These are phyloP conservation scores for Lepidurus packardi DNA, from an alignment of 1,140 invertebrate species.

Conservation along the genomic window DNA sequence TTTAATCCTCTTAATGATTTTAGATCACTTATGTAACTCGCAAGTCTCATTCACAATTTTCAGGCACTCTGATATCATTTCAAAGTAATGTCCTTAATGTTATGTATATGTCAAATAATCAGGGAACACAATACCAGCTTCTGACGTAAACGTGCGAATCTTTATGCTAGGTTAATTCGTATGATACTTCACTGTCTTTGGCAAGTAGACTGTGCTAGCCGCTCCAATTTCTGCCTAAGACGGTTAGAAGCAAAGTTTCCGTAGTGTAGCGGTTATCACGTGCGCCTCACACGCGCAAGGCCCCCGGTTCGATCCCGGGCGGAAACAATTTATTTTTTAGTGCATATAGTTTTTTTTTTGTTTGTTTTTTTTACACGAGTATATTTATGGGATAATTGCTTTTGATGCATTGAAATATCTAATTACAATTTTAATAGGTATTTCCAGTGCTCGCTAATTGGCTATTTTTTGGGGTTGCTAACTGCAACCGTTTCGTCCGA, in stretches of 20 bases:
- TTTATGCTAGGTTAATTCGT: no score
- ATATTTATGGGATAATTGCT: background rate
- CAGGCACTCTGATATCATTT: no score
- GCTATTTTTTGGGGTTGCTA: slow-evolving; percentile 92
- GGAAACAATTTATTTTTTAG: slow-evolving; percentile 47
- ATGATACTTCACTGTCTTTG: no score
- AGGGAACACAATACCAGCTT: no score
- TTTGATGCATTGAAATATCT: background rate
- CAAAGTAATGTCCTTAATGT: no score
- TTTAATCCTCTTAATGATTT: no score
- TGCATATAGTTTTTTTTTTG: background rate
- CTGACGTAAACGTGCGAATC: no score
- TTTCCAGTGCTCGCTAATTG: slow-evolving; percentile 96
- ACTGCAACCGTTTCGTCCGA: slow-evolving; percentile 95
- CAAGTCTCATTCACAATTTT: no score
- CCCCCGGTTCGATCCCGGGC: slow-evolving; percentile 58
- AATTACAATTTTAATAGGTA: slow-evolving; percentile 52
- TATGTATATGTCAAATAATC: no score
- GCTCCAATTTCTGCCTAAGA: no score
- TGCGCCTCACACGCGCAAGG: slow-evolving; percentile 58
- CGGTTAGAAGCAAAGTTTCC: slow-evolving; percentile 9
- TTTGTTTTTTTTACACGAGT: background rate
- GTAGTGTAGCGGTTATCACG: slow-evolving; percentile 41
- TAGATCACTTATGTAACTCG: no score
- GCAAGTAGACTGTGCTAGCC: no score